A percentile compares a stretch with the other conserved stretches of the same genome.
These are phyloP conservation scores for Conus betulinus DNA, from an alignment of 1,140 invertebrate genomes.

Conservation along the genomic window DNA sequence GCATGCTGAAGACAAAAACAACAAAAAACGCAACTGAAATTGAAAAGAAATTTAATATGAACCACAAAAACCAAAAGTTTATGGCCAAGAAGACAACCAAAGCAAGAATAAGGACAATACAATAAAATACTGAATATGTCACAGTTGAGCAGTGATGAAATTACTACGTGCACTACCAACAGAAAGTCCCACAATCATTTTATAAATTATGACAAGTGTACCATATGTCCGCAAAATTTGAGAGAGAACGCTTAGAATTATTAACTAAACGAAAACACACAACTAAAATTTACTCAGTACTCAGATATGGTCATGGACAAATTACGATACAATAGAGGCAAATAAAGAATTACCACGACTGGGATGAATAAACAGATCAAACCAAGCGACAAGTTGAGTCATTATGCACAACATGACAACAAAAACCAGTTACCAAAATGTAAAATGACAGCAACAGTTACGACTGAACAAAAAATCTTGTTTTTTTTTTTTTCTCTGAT, in stretches of 20 bases:
- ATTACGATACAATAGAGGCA: not conserved
- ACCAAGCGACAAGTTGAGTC: not conserved
- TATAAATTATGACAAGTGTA: constrained; percentile 44
- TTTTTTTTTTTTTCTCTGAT: not conserved
- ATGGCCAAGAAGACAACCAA: constrained; percentile 35
- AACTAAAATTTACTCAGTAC: not conserved
- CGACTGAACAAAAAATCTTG: not conserved
- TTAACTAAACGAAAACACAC: constrained; percentile 20
- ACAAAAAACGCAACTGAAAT: constrained; percentile 44
- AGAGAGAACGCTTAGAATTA: constrained; percentile 5
- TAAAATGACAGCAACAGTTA: not conserved
- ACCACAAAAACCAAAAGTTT: constrained; percentile 40
- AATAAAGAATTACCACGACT: not conserved
- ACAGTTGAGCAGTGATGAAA: constrained; percentile 37
- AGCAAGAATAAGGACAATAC: constrained; percentile 43
- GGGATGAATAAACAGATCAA: not conserved
- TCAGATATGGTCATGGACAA: not conserved
- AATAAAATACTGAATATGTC: constrained; percentile 46
- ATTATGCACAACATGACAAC: not conserved
- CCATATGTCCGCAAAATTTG: constrained; percentile 40
- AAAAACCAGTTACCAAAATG: not conserved
- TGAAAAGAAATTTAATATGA: constrained; percentile 48
- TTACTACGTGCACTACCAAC: constrained; percentile 44
- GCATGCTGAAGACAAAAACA: constrained; percentile 39
- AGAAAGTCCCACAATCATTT: constrained; percentile 39